These are phyloP conservation scores for Acromyrmex charruanus DNA, from an alignment of 1,140 invertebrate genomes.

Conservation along the genomic window DNA sequence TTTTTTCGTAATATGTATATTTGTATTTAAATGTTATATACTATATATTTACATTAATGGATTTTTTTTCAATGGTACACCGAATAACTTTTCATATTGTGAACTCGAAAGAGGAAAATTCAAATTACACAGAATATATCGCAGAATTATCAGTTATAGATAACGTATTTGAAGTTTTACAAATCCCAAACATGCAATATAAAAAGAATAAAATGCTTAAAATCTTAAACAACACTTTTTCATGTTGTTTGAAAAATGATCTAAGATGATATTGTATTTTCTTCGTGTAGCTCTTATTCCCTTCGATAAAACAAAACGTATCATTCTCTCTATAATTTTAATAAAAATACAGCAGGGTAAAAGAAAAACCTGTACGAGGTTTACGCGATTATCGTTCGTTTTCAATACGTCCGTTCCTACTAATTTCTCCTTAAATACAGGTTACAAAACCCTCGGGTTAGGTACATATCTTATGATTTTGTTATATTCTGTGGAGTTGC, in stretches of 20 bases:
- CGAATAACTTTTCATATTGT: not conserved
- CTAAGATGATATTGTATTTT: not conserved
- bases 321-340: not conserved
- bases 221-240: not conserved
- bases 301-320: not conserved
- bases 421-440: not conserved
- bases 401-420: not conserved
- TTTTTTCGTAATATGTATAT: not conserved
- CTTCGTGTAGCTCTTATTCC: not conserved
- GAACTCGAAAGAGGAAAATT: not conserved
- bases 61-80: not conserved
- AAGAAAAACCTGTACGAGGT: not conserved
- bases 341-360: not conserved
- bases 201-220: not conserved
- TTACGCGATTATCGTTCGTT: not conserved
- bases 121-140: not conserved
- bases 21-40: not conserved
- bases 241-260: not conserved
- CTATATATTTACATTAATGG: not conserved
- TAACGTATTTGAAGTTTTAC: not conserved
- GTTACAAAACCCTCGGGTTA: not conserved
- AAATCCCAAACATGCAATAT: not conserved
- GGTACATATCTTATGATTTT: slow-evolving; percentile 3
- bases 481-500: slow-evolving; percentile 19
- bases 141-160: not conserved